Percentiles rank a stretch among this genome's conserved stretches.
phyloP scores from a whole-genome alignment of 1,140 invertebrate species.

The Steinernema feltiae region DNA sequence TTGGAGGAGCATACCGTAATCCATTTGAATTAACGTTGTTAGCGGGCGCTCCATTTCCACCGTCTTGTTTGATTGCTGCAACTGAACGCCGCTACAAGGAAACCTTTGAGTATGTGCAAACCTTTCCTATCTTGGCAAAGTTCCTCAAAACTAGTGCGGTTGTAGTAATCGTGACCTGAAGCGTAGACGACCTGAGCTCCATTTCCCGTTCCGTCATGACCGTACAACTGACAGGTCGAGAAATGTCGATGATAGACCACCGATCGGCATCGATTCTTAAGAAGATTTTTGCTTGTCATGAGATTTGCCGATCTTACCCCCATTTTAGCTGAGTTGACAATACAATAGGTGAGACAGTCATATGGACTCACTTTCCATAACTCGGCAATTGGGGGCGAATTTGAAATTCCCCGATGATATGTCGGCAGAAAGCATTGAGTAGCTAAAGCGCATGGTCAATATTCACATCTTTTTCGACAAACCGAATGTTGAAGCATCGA shows the following conservation, averaged over 20 bases:
- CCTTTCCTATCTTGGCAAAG: constrained; percentile 25
- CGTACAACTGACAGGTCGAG: constrained; percentile 43
- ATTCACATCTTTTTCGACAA: background rate
- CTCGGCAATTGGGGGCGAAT: constrained; percentile 32
- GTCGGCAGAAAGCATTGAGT: constrained; percentile 32
- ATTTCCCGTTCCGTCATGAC: constrained; percentile 33
- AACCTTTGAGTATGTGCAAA: background rate
- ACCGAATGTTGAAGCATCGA: background rate
- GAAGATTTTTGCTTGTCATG: constrained; percentile 7
- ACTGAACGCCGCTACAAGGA: background rate
- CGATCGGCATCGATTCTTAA: constrained; percentile 34
- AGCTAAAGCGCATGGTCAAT: background rate
- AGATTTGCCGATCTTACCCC: constrained; percentile 31
- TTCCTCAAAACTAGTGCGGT: constrained; percentile 33
- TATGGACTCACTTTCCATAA: constrained; percentile 38
- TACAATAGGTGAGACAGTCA: constrained; percentile 33
- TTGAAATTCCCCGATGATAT: constrained; percentile 38
- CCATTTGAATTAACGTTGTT: background rate
- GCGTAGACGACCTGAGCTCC: constrained; percentile 36
- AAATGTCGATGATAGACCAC: constrained; percentile 45
- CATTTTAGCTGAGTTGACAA: constrained; percentile 32
- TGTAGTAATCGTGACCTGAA: constrained; percentile 41
- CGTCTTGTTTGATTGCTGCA: constrained; percentile 17
- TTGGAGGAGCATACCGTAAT: background rate
- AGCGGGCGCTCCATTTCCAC: background rate